Base-by-base conservation (phyloP, 2,888 invertebrate genomes). In the Rotaria sp. region DNA sequence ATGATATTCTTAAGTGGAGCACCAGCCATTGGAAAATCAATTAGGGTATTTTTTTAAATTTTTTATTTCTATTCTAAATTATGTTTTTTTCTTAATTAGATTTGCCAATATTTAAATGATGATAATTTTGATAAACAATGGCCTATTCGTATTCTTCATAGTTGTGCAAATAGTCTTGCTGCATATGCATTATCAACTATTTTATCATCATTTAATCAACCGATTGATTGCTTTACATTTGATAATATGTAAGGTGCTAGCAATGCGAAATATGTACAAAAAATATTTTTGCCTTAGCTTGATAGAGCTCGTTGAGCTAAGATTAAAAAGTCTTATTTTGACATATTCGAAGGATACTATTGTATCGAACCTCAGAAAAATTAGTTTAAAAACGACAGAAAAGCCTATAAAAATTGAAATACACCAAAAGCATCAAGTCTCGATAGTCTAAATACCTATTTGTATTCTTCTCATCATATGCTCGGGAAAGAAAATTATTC, bases 101-200 rank as follows among this genome's bases (percentile, higher is more conserved):
- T 45, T n/a, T 45, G 26, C 26, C 80, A 80, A 80, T 80, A 80
- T 80, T 45, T 80, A 13, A 26, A 45, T 80, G 80, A 80, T 45
- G 80, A 45, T 80, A n/a, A 80, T 80, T 45, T 45, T 21, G 45
- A 80, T 15, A 41, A 45, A 80, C 41, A 80, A 80, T 80, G 80
- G 80, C 80, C 80, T 4, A 80, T 80, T 80, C 80, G 80, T 26
- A 80, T 80, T 45, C n/a, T 80, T 15, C 80, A 80, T 80, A 80
- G 80, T 45, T 80, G 80, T 45, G 21, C 80, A 45, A 80, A 1
- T 13, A 80, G n/a, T 80, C 26, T 80, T 45, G 8, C 45, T 11
- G 80, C 80, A n/a, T n/a, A 80, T 80, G 21, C 45, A 26, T 80
- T 80, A n/a, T 80, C 80, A 41, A 10, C 41, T 15, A 11, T 26